These are phyloP conservation scores for Myotis davidii DNA, from an alignment of 2,113 vertebrate genomes.

Conservation along the genomic window DNA sequence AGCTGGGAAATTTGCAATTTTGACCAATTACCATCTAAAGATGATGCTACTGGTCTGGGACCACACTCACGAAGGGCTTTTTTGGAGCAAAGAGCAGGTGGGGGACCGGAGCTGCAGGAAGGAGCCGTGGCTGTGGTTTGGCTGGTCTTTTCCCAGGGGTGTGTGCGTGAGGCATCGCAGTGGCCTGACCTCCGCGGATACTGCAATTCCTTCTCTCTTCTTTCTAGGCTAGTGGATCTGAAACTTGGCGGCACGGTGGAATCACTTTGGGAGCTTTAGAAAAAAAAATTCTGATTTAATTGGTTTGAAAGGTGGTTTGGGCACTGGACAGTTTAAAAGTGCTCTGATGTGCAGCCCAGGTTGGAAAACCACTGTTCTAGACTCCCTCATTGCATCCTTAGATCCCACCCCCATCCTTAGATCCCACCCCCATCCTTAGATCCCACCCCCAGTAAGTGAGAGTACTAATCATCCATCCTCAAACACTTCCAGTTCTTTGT, in stretches of 20 bases:
- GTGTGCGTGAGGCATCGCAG: not conserved
- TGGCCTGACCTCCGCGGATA: not conserved
- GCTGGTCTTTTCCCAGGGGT: rapidly evolving
- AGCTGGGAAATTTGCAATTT: not conserved
- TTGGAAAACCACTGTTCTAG: not conserved
- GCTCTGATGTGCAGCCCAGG: not conserved
- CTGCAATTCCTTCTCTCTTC: not conserved
- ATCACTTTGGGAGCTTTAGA: not conserved
- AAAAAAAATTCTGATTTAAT: not conserved
- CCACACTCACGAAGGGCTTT: not conserved
- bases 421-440: not conserved
- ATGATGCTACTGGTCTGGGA: not conserved
- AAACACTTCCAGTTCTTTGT: not conserved
- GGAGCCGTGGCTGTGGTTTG: not conserved
- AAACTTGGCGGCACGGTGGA: not conserved
- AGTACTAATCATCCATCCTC: too few species aligned
- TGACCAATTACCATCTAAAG: not conserved
- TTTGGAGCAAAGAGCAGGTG: not conserved
- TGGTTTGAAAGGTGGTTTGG: slow-evolving; percentile 14
- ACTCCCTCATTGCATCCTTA: not conserved
- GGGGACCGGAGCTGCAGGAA: not conserved
- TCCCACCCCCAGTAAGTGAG: not conserved
- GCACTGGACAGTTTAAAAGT: not conserved
- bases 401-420: not conserved
- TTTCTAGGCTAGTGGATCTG: not conserved